Percentiles rank a stretch among this genome's conserved stretches.
Conservation (phyloP, 1,140 invertebrate genomes). For the Drosophila tristis region DNA sequence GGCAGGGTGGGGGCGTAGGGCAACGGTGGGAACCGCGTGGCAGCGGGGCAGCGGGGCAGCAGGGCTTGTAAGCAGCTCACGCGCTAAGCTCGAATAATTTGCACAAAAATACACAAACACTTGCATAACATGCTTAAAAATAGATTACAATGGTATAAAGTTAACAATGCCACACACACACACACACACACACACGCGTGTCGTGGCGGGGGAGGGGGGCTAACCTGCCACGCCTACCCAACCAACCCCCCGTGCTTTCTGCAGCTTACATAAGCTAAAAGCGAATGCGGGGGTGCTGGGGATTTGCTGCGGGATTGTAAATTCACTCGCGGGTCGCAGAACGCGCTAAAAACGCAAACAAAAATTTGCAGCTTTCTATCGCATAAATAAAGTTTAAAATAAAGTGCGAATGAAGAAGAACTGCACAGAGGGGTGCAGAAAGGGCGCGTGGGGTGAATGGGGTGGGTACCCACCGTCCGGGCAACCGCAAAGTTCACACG, state of each 20-base stretch:
- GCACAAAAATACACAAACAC: constrained; percentile 53
- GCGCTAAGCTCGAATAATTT: constrained; percentile 73
- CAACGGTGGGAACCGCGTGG: neutral
- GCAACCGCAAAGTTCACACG: constrained; percentile 66
- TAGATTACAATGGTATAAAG: constrained; percentile 79
- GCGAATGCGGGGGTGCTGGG: neutral
- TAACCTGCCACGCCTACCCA: constrained; percentile 3
- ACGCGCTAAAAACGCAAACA: constrained; percentile 63
- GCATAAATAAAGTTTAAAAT: constrained; percentile 81
- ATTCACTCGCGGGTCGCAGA: constrained; percentile 59
- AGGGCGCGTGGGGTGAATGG: neutral
- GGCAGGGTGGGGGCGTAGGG: neutral
- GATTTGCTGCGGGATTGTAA: constrained; percentile 36
- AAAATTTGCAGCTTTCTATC: constrained; percentile 78
- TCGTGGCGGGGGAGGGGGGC: no score
- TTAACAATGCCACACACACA: constrained; percentile 60
- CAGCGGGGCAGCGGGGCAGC: neutral
- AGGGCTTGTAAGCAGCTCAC: constrained; percentile 59
- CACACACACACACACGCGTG: neutral
- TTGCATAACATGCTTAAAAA: constrained; percentile 73
- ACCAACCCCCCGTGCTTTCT: neutral
- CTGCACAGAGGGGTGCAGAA: neutral
- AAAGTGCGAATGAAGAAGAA: constrained; percentile 68
- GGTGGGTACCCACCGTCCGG: neutral
- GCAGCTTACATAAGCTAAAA: constrained; percentile 6